phyloP scores from a whole-genome alignment of 2,113 vertebrate species.

The Actinemys pallida region DNA sequence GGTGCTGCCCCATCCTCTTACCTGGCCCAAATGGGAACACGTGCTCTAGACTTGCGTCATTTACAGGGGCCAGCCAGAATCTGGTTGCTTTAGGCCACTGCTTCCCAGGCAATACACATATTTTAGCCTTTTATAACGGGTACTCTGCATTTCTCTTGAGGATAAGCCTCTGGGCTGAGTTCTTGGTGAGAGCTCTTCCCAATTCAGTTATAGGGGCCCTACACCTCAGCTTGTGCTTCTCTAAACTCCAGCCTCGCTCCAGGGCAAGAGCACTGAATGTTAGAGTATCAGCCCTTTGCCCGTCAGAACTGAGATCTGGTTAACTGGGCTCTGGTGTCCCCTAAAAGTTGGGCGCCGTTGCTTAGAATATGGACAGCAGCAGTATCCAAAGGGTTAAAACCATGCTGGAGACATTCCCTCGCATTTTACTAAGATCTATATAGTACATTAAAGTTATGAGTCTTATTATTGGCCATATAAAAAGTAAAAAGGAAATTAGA shows the following conservation, averaged over 20 bases:
- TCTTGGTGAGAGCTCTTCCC: background rate
- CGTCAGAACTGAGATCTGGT: background rate
- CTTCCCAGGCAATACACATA: background rate
- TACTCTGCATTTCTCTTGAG: background rate
- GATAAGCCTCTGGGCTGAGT: background rate
- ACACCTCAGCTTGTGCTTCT: background rate
- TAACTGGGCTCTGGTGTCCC: background rate
- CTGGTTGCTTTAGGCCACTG: background rate
- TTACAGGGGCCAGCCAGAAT: background rate
- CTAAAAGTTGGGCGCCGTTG: background rate
- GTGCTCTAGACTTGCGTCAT: background rate
- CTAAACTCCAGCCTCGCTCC: background rate
- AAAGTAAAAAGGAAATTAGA: constrained; percentile 74
- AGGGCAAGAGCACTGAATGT: background rate
- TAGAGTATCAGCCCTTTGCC: background rate
- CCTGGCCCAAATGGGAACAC: background rate
- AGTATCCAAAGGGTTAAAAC: constrained; percentile 31
- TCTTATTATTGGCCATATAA: constrained; percentile 71
- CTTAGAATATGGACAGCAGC: background rate
- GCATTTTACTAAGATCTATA: constrained; percentile 35
- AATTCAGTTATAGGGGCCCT: background rate
- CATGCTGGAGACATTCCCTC: constrained; percentile 26
- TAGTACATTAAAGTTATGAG: constrained; percentile 65
- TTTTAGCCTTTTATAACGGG: no score
- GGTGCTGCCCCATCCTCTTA: background rate